Evolutionary conservation across 2,888 invertebrate genomes (phyloP).

Genomic region (Nowickia ferox): DNA sequence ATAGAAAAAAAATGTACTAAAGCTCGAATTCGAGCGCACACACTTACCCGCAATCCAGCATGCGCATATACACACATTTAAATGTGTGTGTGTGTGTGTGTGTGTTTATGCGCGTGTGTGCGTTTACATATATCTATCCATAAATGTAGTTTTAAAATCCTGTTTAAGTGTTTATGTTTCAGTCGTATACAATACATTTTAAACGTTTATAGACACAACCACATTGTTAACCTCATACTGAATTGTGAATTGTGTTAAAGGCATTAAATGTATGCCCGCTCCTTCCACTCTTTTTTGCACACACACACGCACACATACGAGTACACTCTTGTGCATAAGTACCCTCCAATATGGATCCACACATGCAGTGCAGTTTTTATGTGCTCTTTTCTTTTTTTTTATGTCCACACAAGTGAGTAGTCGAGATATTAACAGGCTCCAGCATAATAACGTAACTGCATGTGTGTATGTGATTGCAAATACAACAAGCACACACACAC

Average conservation of each 20-base stretch:
- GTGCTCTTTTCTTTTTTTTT: conserved; percentile 49
- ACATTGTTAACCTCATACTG: conserved; percentile 70
- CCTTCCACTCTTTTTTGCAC: neutral
- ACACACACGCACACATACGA: neutral
- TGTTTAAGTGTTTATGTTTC: conserved; percentile 15
- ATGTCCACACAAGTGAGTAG: conserved; percentile 49
- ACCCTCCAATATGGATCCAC: neutral
- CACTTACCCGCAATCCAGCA: conserved; percentile 9
- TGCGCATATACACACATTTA: too few relatives aligned
- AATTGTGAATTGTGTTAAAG: conserved; percentile 52
- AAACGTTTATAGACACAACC: conserved; percentile 70
- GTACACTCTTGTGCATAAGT: neutral
- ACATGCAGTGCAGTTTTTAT: conserved; percentile 50
- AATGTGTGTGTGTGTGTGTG: neutral
- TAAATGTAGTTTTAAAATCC: conserved; percentile 32
- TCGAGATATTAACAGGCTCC: conserved; percentile 44
- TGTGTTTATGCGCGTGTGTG: neutral
- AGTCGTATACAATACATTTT: conserved; percentile 55
- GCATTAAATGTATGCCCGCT: conserved; percentile 48
- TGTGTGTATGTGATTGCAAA: conserved; percentile 25
- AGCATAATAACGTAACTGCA: conserved; percentile 44
- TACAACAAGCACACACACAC: neutral
- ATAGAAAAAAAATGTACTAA: conserved; percentile 38
- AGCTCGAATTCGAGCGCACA: conserved; percentile 19
- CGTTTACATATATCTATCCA: neutral